Evolutionary conservation across 2,113 vertebrate species (phyloP).

Genomic region (Theropithecus gelada): DNA sequence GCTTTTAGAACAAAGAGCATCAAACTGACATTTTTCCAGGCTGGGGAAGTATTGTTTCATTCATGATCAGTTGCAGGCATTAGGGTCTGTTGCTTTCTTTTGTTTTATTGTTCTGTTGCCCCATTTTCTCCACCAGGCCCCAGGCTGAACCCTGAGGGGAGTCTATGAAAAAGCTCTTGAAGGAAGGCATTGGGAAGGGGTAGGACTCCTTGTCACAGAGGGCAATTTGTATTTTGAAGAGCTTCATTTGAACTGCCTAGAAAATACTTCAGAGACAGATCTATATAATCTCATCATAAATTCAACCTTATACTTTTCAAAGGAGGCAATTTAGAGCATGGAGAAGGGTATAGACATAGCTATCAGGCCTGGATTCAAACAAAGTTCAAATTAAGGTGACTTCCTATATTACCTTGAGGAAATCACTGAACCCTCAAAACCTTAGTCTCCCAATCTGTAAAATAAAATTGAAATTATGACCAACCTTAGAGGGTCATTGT

Average conservation of each 20-base stretch:
- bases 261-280: background rate
- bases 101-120: background rate
- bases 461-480: background rate
- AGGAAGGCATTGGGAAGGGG: background rate
- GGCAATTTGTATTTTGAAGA: background rate
- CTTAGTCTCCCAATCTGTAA: background rate
- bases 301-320: background rate
- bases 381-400: background rate
- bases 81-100: constrained; percentile 18
- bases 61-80: background rate
- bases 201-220: background rate
- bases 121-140: background rate
- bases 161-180: background rate
- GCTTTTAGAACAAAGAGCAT: constrained; percentile 52
- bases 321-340: background rate
- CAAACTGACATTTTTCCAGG: background rate
- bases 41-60: background rate
- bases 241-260: constrained; percentile 41
- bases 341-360: background rate
- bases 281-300: background rate
- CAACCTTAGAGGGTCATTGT: background rate
- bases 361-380: background rate
- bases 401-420: background rate
- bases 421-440: background rate
- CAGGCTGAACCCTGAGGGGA: background rate